phyloP scores from a whole-genome alignment of 2,797 vertebrate genomes.

The Falco peregrinus region DNA sequence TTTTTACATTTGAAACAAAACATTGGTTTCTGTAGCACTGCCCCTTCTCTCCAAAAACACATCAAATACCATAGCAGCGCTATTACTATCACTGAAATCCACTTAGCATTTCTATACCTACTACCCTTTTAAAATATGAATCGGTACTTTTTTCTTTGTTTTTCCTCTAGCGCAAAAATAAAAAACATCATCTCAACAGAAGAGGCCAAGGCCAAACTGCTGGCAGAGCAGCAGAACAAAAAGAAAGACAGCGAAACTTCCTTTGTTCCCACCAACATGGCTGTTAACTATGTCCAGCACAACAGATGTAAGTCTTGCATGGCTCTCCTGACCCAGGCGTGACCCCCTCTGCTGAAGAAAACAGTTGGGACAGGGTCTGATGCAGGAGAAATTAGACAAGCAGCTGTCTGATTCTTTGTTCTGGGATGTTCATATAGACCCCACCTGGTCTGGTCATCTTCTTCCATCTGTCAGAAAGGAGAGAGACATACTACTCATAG shows the following conservation, averaged over 20 bases:
- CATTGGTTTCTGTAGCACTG: background rate
- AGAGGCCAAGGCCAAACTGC: conserved; percentile 93
- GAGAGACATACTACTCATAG: background rate
- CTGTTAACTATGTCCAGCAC: conserved; percentile 97
- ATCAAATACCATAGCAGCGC: background rate
- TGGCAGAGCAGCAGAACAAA: conserved; percentile 97
- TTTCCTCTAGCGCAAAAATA: conserved; percentile 89
- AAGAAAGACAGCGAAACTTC: conserved; percentile 96
- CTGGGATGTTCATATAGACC: background rate
- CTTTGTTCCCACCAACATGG: conserved; percentile 98
- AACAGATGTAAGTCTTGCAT: conserved; percentile 88
- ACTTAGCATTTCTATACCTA: background rate
- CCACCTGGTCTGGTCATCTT: background rate
- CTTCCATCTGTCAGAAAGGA: background rate
- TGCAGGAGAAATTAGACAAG: background rate
- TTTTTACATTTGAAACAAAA: background rate
- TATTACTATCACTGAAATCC: background rate
- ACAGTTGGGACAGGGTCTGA: background rate
- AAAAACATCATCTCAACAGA: conserved; percentile 97
- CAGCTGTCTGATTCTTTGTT: background rate
- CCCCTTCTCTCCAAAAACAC: background rate
- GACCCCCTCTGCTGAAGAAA: background rate
- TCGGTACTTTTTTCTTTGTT: background rate
- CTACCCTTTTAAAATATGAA: background rate
- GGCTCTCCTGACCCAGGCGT: background rate